Evolutionary conservation across 2,113 vertebrate genomes (phyloP).

Genomic region (Grammomys dolichurus): DNA sequence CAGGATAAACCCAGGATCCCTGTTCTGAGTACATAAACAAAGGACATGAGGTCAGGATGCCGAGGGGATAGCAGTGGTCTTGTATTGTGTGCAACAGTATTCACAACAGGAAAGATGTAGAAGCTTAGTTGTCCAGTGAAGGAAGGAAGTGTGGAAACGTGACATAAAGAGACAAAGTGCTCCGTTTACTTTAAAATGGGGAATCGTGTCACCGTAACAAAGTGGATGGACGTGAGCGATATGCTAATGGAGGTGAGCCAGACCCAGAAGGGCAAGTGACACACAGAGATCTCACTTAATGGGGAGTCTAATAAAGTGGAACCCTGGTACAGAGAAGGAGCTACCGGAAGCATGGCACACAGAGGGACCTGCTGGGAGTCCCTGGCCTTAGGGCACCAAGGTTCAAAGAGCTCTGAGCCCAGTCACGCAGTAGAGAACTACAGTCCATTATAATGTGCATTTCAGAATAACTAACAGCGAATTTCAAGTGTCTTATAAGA

Average conservation of each 20-base stretch:
- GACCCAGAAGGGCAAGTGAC: background rate
- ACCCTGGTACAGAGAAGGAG: background rate
- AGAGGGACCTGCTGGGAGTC: background rate
- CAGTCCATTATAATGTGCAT: background rate
- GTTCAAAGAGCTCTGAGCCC: background rate
- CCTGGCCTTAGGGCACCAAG: background rate
- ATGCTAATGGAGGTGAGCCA: background rate
- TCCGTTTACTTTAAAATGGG: background rate
- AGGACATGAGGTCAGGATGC: background rate
- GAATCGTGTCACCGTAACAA: background rate
- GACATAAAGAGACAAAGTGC: too few species aligned
- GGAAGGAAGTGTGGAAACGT: background rate
- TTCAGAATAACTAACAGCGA: background rate
- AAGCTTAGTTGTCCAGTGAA: background rate
- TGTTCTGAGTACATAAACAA: background rate
- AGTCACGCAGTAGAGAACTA: too few species aligned
- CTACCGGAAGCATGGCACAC: background rate
- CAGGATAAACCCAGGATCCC: background rate
- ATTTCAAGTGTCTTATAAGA: background rate
- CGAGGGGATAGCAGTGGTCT: too few species aligned
- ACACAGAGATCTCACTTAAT: background rate
- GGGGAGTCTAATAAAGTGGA: background rate
- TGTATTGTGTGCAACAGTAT: background rate
- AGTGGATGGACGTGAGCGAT: background rate
- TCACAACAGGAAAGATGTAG: background rate